Percentiles rank a stretch among this genome's conserved stretches.
Evolutionary conservation across 2,888 invertebrate genomes (phyloP).

Genomic region (Griposia aprilina): DNA sequence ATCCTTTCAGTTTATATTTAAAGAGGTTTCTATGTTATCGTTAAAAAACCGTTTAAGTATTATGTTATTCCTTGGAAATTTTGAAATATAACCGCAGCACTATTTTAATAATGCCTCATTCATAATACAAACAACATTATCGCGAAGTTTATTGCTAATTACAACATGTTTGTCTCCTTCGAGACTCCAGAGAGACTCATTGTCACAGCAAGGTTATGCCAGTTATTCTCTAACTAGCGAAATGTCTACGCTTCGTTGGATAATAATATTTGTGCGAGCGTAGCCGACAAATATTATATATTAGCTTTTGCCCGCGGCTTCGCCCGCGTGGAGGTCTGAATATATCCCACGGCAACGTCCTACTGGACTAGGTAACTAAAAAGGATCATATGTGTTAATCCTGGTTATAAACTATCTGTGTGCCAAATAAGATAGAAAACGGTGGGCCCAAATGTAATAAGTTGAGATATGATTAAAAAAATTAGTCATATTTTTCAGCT

Average conservation of each 20-base stretch:
- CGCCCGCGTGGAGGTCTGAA: too few species aligned
- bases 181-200: conserved; percentile 54
- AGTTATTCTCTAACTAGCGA: conserved; percentile 37
- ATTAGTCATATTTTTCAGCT: too few species aligned
- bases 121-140: conserved; percentile 38
- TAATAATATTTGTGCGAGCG: conserved; percentile 31
- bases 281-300: conserved; percentile 25
- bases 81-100: conserved; percentile 15
- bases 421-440: too few species aligned
- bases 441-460: too few species aligned
- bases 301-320: not conserved
- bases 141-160: conserved; percentile 56
- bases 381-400: too few species aligned
- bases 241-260: conserved; percentile 26
- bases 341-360: too few species aligned
- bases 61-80: conserved; percentile 17
- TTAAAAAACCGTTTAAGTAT: not conserved
- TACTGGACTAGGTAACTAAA: too few species aligned
- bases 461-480: too few species aligned
- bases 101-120: conserved; percentile 38
- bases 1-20: conserved; percentile 6
- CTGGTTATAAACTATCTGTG: too few species aligned
- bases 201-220: conserved; percentile 59
- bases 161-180: conserved; percentile 59
- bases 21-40: not conserved